Percentiles rank a stretch among this genome's conserved stretches.
These are phyloP conservation scores for Gari tellinella DNA, from an alignment of 2,888 invertebrate species.

Conservation along the genomic window DNA sequence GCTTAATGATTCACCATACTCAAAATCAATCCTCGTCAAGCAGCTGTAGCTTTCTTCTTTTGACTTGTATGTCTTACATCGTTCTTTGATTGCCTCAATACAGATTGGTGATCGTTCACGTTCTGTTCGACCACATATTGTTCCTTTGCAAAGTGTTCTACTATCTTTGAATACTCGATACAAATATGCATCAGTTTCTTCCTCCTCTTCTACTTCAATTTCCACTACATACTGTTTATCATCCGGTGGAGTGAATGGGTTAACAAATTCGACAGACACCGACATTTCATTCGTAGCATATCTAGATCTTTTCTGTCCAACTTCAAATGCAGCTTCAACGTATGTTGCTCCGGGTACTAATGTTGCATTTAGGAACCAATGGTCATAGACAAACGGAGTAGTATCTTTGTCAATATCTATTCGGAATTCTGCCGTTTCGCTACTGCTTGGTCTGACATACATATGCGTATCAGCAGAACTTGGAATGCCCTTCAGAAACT, in stretches of 20 bases:
- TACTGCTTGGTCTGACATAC: conserved; percentile 11
- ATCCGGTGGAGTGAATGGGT: background rate
- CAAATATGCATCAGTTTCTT: conserved; percentile 8
- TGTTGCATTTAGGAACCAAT: background rate
- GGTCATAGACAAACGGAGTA: conserved; percentile 19
- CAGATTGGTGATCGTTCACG: conserved; percentile 13
- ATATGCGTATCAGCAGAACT: conserved; percentile 12
- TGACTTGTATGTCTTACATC: conserved; percentile 23
- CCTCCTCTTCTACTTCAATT: conserved; percentile 7
- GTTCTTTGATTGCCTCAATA: conserved; percentile 33
- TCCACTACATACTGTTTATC: background rate
- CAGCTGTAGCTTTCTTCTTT: conserved; percentile 38
- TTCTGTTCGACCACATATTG: background rate
- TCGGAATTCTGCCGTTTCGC: background rate
- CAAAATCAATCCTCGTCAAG: conserved; percentile 40
- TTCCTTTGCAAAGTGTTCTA: conserved; percentile 16
- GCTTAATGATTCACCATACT: conserved; percentile 48
- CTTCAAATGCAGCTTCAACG: conserved; percentile 12
- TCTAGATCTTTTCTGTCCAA: background rate
- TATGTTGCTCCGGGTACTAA: conserved; percentile 17
- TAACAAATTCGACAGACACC: background rate
- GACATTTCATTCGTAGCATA: background rate
- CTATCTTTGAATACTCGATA: conserved; percentile 19
- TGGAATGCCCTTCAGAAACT: conserved; percentile 28
- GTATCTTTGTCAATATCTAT: background rate